Evolutionary conservation across 2,797 vertebrate species (phyloP).

Genomic region (Numenius phaeopus): DNA sequence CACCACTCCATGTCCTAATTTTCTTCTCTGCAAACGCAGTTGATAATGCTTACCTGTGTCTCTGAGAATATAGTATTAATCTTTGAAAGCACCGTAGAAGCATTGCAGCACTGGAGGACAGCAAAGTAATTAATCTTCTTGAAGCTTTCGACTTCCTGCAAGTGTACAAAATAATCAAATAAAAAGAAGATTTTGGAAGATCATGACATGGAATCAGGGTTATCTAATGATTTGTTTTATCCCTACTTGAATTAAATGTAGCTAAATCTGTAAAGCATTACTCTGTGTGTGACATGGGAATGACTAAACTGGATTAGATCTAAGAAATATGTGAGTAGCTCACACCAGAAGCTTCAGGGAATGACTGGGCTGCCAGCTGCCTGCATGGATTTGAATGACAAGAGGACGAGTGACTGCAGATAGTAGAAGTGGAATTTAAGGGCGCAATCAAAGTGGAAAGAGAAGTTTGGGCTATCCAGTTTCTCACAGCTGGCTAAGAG

Average conservation of each 20-base stretch:
- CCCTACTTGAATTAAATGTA: not conserved
- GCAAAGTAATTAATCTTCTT: not conserved
- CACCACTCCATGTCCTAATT: not conserved
- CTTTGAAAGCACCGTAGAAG: not conserved
- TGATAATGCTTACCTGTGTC: not conserved
- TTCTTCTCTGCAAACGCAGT: not conserved
- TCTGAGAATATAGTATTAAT: not conserved
- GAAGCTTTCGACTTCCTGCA: not conserved
- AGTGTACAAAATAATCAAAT: not conserved
- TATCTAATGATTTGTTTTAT: not conserved
- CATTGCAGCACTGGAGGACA: not conserved
- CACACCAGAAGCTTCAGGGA: not conserved
- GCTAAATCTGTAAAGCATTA: not conserved
- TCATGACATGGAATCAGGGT: not conserved
- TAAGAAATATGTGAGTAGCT: not conserved
- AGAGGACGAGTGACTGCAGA: not conserved
- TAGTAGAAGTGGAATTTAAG: not conserved
- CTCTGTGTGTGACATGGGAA: not conserved
- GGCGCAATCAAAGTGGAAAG: not conserved
- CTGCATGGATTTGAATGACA: not conserved
- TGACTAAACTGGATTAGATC: not conserved
- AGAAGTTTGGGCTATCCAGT: not conserved
- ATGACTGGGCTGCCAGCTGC: not conserved
- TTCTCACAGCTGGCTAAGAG: not conserved
- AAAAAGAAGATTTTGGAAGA: not conserved